Base-by-base conservation (phyloP, 2,113 vertebrate species). In the Petromus typicus region DNA sequence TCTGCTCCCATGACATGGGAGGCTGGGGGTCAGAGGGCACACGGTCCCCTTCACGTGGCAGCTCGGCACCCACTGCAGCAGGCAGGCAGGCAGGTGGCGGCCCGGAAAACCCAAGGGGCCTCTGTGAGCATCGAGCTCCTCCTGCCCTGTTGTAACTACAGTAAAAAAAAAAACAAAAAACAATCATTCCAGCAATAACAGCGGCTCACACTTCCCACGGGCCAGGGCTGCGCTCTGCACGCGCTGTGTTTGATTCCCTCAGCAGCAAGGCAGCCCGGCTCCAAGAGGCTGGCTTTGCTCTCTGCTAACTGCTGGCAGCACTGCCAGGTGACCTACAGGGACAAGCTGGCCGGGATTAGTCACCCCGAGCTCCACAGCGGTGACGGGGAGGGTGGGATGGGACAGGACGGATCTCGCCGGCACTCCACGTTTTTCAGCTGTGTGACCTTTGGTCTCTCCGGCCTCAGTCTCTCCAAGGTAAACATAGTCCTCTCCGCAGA, bases 111-210 rank as follows among this genome's bases (percentile, higher is more conserved):
- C 86, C 7, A 30, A 61, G 75, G 37, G 51, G 30, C 94, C 86
- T 88, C 17, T 57, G 66, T 61, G 71, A 92, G 34, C 81, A 40
- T 17, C 34, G 17, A 79, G 54, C 76, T 54, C 79, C 2, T 25
- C 90, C 80, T 67, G 45, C 59, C 75, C 0, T 27, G 79, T 75
- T 90, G 54, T 63, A 83, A 91, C 86, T 71, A 75, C 76, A 93
- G 89, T 45, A 75, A 83, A 5, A 91, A 83, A 87, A 92, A 61
- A 92, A 75, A 83, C 4, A 91, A 83, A 87, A 92, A 61, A 92
- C 85, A 87, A 34, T n/a, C 34, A 57, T 79, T 75, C 94, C 82
- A 59, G 40, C 93, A 87, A 76, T 73, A 76, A 95, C 84, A 90
- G 11, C n/a, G 34, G 80, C 59, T 30, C 73, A 48, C 88, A 25